These are phyloP conservation scores for Ooceraea biroi DNA, from an alignment of 1,140 invertebrate species.

Conservation along the genomic window DNA sequence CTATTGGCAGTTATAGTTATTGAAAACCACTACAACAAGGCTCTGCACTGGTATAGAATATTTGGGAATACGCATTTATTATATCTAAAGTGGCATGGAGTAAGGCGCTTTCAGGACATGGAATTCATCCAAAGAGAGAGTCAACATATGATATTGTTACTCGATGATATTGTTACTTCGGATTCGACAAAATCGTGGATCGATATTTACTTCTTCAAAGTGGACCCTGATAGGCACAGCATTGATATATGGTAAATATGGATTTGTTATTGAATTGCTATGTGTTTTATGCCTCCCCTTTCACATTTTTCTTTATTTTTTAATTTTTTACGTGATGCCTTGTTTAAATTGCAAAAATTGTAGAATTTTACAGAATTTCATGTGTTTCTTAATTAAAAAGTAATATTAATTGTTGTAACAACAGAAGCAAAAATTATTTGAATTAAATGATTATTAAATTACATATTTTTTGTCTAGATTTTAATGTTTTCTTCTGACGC, in stretches of 20 bases:
- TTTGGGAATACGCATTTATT: constrained; percentile 19
- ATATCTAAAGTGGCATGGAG: constrained; percentile 59
- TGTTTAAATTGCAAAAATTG: too few species aligned
- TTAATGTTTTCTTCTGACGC: background rate
- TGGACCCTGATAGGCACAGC: constrained; percentile 38
- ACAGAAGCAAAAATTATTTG: too few species aligned
- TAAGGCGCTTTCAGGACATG: constrained; percentile 63
- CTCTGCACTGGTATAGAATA: constrained; percentile 72
- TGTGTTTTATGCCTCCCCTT: background rate
- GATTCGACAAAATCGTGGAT: constrained; percentile 50
- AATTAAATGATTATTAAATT: too few species aligned
- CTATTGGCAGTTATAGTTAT: constrained; percentile 71
- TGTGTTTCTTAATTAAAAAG: too few species aligned
- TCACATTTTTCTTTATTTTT: background rate
- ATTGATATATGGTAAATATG: constrained; percentile 59
- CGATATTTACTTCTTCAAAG: constrained; percentile 71
- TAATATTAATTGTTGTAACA: too few species aligned
- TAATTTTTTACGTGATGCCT: too few species aligned
- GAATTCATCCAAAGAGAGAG: constrained; percentile 60
- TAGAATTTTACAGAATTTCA: too few species aligned
- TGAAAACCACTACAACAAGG: constrained; percentile 30
- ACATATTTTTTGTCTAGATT: too few species aligned
- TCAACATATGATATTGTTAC: constrained; percentile 68
- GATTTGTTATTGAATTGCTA: constrained; percentile 8
- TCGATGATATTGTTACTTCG: constrained; percentile 55